Evolutionary conservation across 2,113 vertebrate species (phyloP), one percentile per base, ranked within the genome.

Genomic region (Sceloporus undulatus): DNA sequence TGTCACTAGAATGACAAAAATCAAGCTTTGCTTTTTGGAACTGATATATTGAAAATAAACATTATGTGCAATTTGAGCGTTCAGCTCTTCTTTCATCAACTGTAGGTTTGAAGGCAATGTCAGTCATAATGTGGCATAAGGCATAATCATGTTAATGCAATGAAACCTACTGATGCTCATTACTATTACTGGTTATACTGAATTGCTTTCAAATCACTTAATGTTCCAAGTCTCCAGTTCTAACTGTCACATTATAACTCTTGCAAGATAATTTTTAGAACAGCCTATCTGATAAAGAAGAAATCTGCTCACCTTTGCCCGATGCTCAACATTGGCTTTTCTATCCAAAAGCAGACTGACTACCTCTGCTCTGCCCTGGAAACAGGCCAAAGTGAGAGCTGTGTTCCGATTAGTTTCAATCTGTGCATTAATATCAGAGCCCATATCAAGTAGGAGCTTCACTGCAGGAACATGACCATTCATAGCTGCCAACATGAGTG

Each of bases 381-480:
- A 99, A 94, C 99, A 99, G 91, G 99, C 99, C 88, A 99, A 95
- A 27, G 99, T 99, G 56, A 99, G 97, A 68, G 99, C 99, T 8
- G 99, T 99, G 93, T 99, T 99, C 92, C 99, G 97, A 96, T 99
- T 99, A 92, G 99, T 99, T 96, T 99, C 99, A 79, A 99, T 99
- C 86, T 99, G 99, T 89, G 99, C 99, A 0, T 99, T 99, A 92
- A 99, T 99, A 91, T 99, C 99, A 1, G 99, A 99, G 85, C 99
- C 99, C 98, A 99, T 99, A 91, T 99, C 99, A 59, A 99, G 97
- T 92, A 99, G 91, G 92, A 99, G 96, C 94, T 99, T 99, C 93
- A 99, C 99, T 8, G 99, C 99, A 68, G 99, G 98, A 38, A 99
- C 98, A 0, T 99, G 99, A 79, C 98, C 99, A 34, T 99, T 99